Percentiles rank a stretch among this genome's conserved stretches.
Conservation (phyloP, 2,888 invertebrate genomes). For the Athalia cordata region DNA sequence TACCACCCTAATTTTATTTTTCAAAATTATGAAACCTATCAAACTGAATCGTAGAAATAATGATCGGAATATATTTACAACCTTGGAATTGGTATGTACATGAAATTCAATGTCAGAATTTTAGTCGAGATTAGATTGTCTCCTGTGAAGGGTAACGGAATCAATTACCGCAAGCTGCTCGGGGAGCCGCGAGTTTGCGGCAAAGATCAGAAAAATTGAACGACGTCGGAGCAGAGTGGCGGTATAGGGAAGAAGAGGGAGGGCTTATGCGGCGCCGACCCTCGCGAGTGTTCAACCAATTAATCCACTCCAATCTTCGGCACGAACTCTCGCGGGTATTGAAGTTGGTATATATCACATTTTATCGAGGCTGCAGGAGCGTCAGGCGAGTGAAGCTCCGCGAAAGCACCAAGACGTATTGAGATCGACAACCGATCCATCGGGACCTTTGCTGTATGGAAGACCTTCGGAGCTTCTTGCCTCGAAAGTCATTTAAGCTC, state of each 20-base stretch:
- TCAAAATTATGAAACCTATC: background rate
- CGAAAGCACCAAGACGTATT: conserved; percentile 66
- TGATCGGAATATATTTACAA: background rate
- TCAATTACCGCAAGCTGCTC: conserved; percentile 35
- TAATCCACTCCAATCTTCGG: conserved; percentile 70
- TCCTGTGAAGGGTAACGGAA: conserved; percentile 34
- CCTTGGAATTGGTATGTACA: background rate
- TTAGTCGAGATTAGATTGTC: conserved; percentile 26
- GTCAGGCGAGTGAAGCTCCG: conserved; percentile 35
- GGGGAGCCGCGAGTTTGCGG: conserved; percentile 50
- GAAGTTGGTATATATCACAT: conserved; percentile 51
- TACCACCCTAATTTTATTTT: background rate
- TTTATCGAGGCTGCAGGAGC: conserved; percentile 52
- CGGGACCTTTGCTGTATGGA: background rate
- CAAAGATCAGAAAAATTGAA: conserved; percentile 68
- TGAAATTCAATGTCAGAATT: conserved; percentile 21
- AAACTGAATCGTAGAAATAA: background rate
- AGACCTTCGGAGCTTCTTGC: conserved; percentile 52
- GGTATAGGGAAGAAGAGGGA: conserved; percentile 51
- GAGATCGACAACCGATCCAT: conserved; percentile 57
- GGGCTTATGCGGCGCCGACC: conserved; percentile 58
- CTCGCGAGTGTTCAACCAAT: conserved; percentile 70
- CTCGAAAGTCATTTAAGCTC: background rate
- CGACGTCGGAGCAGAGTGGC: conserved; percentile 50
- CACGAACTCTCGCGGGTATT: conserved; percentile 63